phyloP scores from a whole-genome alignment of 2,797 vertebrate genomes.

The Pogonophryne albipinna region DNA sequence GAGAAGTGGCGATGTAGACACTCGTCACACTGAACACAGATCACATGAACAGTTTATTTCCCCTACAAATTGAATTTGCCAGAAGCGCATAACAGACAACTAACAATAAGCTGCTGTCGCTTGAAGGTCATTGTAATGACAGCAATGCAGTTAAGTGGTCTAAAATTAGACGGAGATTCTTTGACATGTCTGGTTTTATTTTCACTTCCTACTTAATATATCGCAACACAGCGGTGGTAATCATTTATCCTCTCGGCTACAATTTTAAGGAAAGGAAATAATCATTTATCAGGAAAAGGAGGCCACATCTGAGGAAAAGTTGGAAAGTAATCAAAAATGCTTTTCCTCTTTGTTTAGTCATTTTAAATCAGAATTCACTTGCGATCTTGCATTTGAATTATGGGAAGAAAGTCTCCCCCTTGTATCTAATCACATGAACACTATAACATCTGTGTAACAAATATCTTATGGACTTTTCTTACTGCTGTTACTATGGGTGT shows the following conservation, averaged over 20 bases:
- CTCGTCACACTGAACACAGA: not conserved
- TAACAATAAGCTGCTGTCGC: slow-evolving; percentile 39
- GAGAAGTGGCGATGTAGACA: not conserved
- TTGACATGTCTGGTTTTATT: slow-evolving; percentile 51
- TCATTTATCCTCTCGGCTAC: not conserved
- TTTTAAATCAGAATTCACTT: too few relatives aligned
- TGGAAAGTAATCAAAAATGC: not conserved
- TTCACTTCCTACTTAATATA: slow-evolving; percentile 35
- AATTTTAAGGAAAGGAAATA: slow-evolving; percentile 2
- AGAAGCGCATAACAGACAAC: slow-evolving; percentile 16
- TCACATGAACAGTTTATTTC: not conserved
- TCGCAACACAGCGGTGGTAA: not conserved
- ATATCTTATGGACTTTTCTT: not conserved
- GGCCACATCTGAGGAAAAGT: not conserved
- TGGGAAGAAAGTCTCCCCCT: not conserved
- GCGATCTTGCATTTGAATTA: not conserved
- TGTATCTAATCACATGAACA: not conserved
- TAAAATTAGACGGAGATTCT: slow-evolving; percentile 71
- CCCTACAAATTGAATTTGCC: not conserved
- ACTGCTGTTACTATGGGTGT: not conserved
- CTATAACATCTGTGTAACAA: not conserved
- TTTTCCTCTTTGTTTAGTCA: too few relatives aligned
- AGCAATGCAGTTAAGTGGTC: slow-evolving; percentile 53
- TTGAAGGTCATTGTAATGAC: slow-evolving; percentile 50
- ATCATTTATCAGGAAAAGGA: not conserved